These are phyloP conservation scores for Bradypodion ventrale DNA, from an alignment of 2,797 vertebrate species.

Conservation along the genomic window DNA sequence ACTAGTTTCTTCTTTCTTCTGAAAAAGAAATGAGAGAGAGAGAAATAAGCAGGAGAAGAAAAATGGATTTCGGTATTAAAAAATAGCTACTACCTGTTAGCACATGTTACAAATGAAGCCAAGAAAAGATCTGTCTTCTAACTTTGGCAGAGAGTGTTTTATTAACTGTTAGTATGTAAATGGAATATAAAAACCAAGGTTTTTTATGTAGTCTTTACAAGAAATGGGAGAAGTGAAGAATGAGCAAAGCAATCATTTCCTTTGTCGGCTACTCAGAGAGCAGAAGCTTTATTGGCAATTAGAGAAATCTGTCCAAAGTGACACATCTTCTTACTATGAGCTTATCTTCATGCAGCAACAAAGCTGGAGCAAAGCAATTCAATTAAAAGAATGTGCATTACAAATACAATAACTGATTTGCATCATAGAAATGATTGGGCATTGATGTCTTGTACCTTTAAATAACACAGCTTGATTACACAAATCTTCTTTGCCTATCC, in stretches of 20 bases:
- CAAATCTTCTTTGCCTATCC: slow-evolving; percentile 45
- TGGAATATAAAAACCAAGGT: slow-evolving; percentile 26
- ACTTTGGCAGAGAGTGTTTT: slow-evolving; percentile 42
- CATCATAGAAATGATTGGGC: slow-evolving; percentile 59
- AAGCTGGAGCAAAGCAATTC: slow-evolving; percentile 59
- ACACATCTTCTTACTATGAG: slow-evolving; percentile 44
- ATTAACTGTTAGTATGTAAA: slow-evolving; percentile 41
- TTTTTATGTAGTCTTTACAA: slow-evolving; percentile 29
- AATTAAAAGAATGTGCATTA: slow-evolving; percentile 64
- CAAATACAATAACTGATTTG: slow-evolving; percentile 68
- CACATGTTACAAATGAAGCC: neutral
- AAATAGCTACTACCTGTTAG: slow-evolving; percentile 4
- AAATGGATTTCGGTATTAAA: slow-evolving; percentile 25
- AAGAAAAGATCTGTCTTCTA: slow-evolving; percentile 3
- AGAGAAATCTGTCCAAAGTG: slow-evolving; percentile 50
- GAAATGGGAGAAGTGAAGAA: slow-evolving; percentile 44
- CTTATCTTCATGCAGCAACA: slow-evolving; percentile 65
- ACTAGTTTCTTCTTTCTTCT: neutral
- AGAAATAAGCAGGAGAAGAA: neutral
- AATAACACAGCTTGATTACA: slow-evolving; percentile 62
- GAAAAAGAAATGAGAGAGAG: slow-evolving; percentile 18
- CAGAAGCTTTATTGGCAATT: slow-evolving; percentile 54
- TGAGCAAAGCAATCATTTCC: slow-evolving; percentile 42
- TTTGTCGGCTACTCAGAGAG: slow-evolving; percentile 37
- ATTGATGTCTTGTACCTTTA: slow-evolving; percentile 65